Conservation (phyloP, 2,797 vertebrate genomes). For the Lagodon rhomboides region DNA sequence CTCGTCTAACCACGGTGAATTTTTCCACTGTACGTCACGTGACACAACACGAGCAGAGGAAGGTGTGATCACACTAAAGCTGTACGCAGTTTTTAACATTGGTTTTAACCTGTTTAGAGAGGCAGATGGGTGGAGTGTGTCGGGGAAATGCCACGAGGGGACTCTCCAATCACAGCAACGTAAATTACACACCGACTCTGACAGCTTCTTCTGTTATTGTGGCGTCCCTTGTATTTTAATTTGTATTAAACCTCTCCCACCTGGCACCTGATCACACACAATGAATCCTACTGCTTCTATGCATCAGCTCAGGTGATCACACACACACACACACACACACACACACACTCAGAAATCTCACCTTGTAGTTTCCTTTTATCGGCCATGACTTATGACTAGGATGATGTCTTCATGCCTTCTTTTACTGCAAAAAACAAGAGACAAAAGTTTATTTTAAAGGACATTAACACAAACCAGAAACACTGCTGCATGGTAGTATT, state of each 20-base stretch:
- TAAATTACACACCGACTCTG: not conserved
- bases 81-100: not conserved
- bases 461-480: too few relatives aligned
- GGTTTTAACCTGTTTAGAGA: not conserved
- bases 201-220: not conserved
- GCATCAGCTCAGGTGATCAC: not conserved
- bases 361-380: conserved; percentile 98
- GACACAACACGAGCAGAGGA: not conserved
- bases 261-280: conserved; percentile 24
- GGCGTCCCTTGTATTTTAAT: not conserved
- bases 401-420: conserved; percentile 94
- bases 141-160: not conserved
- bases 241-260: conserved; percentile 17
- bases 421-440: conserved; percentile 72
- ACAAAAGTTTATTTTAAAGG: not conserved
- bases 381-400: conserved; percentile 93
- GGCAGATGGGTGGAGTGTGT: conserved; percentile 9
- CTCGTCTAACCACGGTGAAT: not conserved
- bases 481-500: too few relatives aligned
- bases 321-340: not conserved
- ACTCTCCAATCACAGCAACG: conserved; percentile 12
- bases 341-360: conserved; percentile 62
- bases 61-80: not conserved
- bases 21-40: not conserved
- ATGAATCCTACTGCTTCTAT: not conserved